Conservation (phyloP, 2,113 vertebrate genomes). For the Pseudorasbora parva region DNA sequence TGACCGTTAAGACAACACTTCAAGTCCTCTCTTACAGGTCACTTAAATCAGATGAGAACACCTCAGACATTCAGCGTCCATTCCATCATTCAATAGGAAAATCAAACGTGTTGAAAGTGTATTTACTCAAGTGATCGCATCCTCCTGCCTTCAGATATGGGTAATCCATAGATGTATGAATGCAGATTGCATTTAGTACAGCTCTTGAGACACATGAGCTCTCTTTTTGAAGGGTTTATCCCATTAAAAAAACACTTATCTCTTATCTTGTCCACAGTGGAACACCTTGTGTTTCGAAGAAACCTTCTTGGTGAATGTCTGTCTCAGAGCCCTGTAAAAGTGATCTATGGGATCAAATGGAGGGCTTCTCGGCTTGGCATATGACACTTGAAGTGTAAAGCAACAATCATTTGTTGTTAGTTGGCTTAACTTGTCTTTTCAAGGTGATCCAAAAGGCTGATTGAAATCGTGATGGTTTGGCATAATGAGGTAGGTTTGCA, state of each 20-base stretch:
- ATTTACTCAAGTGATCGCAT: slow-evolving; percentile 60
- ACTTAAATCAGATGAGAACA: slow-evolving; percentile 40
- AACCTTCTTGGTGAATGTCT: not conserved
- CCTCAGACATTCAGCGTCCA: slow-evolving; percentile 22
- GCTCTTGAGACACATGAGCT: not conserved
- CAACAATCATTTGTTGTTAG: not conserved
- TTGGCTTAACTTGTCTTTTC: slow-evolving; percentile 41
- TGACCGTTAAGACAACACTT: not conserved
- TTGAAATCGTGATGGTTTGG: slow-evolving; percentile 41
- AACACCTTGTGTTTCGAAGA: slow-evolving; percentile 37
- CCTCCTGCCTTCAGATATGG: slow-evolving; percentile 44
- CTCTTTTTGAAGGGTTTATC: slow-evolving; percentile 23
- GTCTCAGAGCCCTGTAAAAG: not conserved
- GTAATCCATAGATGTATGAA: slow-evolving; percentile 52
- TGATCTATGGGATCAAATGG: slow-evolving; percentile 4
- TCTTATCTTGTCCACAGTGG: slow-evolving; percentile 1
- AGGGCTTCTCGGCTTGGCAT: not conserved
- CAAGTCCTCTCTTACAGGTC: not conserved
- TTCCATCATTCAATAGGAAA: slow-evolving; percentile 52
- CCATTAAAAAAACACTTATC: slow-evolving; percentile 15
- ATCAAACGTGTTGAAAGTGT: slow-evolving; percentile 55
- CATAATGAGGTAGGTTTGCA: slow-evolving; percentile 54
- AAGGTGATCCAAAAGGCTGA: slow-evolving; percentile 49
- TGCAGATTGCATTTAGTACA: slow-evolving; percentile 61
- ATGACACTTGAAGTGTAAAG: not conserved